phyloP scores from a whole-genome alignment of 2,888 invertebrate species.

The Pheosia tremula region DNA sequence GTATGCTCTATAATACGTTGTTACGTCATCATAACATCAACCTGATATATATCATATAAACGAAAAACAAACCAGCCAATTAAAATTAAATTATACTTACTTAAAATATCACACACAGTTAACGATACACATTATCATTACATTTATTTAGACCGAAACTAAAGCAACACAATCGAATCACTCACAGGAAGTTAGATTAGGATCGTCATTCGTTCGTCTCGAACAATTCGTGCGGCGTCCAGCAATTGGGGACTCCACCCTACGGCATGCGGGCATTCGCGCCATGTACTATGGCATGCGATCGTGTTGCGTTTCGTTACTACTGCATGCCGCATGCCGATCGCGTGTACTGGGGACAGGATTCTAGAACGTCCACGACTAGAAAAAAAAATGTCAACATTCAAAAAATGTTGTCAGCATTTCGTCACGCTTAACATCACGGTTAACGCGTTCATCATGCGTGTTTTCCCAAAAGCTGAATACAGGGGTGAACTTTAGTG shows the following conservation, averaged over 20 bases:
- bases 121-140: background rate
- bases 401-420: too few relatives aligned
- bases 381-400: background rate
- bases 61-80: background rate
- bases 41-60: background rate
- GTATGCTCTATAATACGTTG: too few relatives aligned
- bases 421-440: too few relatives aligned
- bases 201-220: conserved; percentile 62
- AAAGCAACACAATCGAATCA: conserved; percentile 36
- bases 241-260: conserved; percentile 69
- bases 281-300: conserved; percentile 73
- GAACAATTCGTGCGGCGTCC: conserved; percentile 48
- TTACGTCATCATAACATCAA: background rate
- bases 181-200: conserved; percentile 68
- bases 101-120: background rate
- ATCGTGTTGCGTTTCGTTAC: conserved; percentile 54
- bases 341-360: conserved; percentile 51
- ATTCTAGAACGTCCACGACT: conserved; percentile 34
- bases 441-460: too few relatives aligned
- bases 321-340: conserved; percentile 64
- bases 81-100: background rate
- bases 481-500: too few relatives aligned
- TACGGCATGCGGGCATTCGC: conserved; percentile 68
- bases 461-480: too few relatives aligned
- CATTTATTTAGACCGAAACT: conserved; percentile 1